These are phyloP conservation scores for Drosophila helvetica DNA, from an alignment of 2,888 invertebrate genomes.

Conservation along the genomic window DNA sequence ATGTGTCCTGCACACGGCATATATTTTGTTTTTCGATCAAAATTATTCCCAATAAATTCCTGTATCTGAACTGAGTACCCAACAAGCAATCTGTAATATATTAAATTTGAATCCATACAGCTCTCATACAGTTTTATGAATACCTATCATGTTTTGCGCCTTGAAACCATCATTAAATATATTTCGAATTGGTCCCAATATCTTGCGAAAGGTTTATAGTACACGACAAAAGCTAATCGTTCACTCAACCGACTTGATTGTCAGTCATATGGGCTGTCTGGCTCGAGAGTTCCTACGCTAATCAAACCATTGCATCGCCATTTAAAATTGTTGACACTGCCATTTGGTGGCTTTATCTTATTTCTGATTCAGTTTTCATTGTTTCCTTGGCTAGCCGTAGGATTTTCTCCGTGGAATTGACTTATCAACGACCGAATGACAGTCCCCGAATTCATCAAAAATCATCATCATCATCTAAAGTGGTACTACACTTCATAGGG, in stretches of 20 bases:
- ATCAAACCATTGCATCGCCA: conserved; percentile 6
- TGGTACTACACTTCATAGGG: background rate
- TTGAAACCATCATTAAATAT: too few relatives aligned
- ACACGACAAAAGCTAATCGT: background rate
- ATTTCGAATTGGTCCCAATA: background rate
- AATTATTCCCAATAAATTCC: background rate
- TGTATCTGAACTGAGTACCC: too few relatives aligned
- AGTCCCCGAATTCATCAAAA: conserved; percentile 11
- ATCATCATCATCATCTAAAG: conserved; percentile 37
- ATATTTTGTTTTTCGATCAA: too few relatives aligned
- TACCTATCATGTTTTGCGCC: too few relatives aligned
- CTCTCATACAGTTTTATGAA: too few relatives aligned
- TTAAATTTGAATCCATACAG: too few relatives aligned
- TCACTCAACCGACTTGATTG: background rate
- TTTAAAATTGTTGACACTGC: conserved; percentile 22
- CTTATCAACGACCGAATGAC: conserved; percentile 18
- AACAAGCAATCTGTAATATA: too few relatives aligned
- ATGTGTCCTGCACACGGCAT: too few relatives aligned
- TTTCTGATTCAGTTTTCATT: conserved; percentile 24
- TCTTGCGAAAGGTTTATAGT: background rate
- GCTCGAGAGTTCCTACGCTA: background rate
- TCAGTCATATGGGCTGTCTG: background rate
- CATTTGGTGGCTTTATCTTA: conserved; percentile 25
- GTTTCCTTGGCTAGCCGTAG: conserved; percentile 15
- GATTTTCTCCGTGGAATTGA: conserved; percentile 26